Evolutionary conservation across 2,888 invertebrate genomes (phyloP).

Genomic region (Trissolcus japonicus): DNA sequence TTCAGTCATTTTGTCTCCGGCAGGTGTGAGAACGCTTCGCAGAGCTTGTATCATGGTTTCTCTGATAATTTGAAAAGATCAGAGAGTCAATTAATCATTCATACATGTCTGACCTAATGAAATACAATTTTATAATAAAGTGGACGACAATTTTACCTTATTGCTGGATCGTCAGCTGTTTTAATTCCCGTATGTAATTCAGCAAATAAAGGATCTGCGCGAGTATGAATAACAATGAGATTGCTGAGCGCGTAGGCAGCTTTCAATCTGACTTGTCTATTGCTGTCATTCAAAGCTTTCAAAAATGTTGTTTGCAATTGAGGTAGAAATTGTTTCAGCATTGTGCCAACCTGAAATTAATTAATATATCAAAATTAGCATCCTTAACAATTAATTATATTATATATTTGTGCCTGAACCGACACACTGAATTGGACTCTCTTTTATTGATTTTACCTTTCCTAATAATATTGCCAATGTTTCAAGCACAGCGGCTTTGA

Average conservation of each 20-base stretch:
- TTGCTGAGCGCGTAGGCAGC: conserved; percentile 92
- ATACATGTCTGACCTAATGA: background rate
- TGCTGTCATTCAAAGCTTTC: conserved; percentile 94
- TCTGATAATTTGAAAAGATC: conserved; percentile 72
- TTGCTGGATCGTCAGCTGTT: conserved; percentile 88
- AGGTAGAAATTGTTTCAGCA: conserved; percentile 98
- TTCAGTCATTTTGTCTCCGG: conserved; percentile 93
- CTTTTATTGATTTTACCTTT: conserved; percentile 81
- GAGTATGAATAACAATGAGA: conserved; percentile 92
- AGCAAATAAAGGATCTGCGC: conserved; percentile 95
- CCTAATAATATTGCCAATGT: conserved; percentile 93
- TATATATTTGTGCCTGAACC: background rate
- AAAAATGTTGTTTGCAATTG: conserved; percentile 99
- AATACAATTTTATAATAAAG: background rate
- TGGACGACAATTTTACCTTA: conserved; percentile 77
- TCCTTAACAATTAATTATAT: background rate
- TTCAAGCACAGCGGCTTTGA: conserved; percentile 97
- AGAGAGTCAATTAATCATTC: background rate
- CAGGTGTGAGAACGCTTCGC: conserved; percentile 88
- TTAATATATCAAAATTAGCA: background rate
- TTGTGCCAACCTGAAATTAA: conserved; percentile 86
- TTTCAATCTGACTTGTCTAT: conserved; percentile 90
- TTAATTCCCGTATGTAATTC: conserved; percentile 93
- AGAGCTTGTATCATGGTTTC: conserved; percentile 96
- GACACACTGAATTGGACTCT: background rate